Conservation (phyloP, 1,140 invertebrate species). For the Drosophila simulans region DNA sequence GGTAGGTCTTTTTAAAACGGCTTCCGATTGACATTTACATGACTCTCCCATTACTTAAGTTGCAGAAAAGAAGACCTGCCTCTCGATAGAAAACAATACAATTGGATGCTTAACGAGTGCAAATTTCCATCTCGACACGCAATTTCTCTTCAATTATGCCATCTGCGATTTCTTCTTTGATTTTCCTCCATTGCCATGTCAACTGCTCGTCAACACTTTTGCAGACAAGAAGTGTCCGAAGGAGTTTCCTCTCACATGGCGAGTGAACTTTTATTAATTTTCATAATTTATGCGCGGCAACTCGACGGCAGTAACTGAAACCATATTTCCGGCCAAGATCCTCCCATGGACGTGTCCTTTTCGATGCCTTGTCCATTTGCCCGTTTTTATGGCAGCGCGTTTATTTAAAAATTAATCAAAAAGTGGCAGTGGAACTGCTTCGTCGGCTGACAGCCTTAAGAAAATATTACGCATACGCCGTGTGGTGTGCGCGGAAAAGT, state of each 20-base stretch:
- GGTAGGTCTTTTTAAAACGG: too few species aligned
- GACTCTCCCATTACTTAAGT: neutral
- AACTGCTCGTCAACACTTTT: slow-evolving; percentile 69
- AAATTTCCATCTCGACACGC: slow-evolving; percentile 48
- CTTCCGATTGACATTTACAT: too few species aligned
- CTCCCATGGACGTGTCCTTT: slow-evolving; percentile 35
- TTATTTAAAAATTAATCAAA: slow-evolving; percentile 83
- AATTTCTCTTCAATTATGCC: slow-evolving; percentile 72
- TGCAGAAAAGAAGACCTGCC: neutral
- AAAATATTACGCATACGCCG: slow-evolving; percentile 68
- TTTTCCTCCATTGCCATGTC: slow-evolving; percentile 52
- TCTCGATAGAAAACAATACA: neutral
- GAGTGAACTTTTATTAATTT: slow-evolving; percentile 80
- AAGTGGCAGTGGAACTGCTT: slow-evolving; percentile 62
- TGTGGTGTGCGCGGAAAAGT: slow-evolving; percentile 31
- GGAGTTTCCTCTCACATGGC: slow-evolving; percentile 26
- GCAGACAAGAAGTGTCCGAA: slow-evolving; percentile 31
- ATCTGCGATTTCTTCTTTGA: slow-evolving; percentile 51
- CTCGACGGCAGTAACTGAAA: slow-evolving; percentile 36
- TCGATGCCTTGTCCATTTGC: slow-evolving; percentile 48
- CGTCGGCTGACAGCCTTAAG: slow-evolving; percentile 38
- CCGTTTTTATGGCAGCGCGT: slow-evolving; percentile 68
- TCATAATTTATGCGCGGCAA: slow-evolving; percentile 73
- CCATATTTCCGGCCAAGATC: slow-evolving; percentile 33
- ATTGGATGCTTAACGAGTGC: slow-evolving; percentile 11